Evolutionary conservation across 2,113 vertebrate species (phyloP), one percentile per base, ranked within the genome.

Genomic region (Numenius arquata): DNA sequence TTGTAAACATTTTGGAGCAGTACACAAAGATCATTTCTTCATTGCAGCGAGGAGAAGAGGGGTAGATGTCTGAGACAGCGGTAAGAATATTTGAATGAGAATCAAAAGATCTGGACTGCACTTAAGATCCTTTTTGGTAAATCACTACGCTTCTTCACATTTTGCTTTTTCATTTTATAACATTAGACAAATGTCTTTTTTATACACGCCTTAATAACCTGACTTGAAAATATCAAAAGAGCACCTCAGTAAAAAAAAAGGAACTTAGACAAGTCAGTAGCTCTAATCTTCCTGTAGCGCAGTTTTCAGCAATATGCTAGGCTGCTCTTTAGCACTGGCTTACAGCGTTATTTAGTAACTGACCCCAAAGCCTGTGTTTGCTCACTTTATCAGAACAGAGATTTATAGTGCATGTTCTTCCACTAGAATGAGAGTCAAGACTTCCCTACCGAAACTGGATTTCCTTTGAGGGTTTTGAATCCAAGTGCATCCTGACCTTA

Each of bases 401-500:
- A 93, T 95, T 92, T 87, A 85, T 59, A 50, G 32, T 15, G 9
- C 55, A 11, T 50, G 29, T 85, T 81, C 87, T 95, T 91, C n/a
- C 80, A 87, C 77, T 26, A 34, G 20, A 95, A 43, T 50, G 74
- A 68, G 22, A 92, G 38, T 56, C 70, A 76, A 79, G 58, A 38
- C 40, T 78, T 92, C 32, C 48, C 73, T 73, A 50, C 45, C 82
- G 89, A 90, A 91, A 78, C 36, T 82, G 65, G 9, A 70, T 93
- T 76, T 95, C 84, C 94, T 92, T 89, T n/a, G 66, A 41, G 86
- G 30, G 20, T 91, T 89, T 93, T 0, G 0, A 89, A 93, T 89
- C 88, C 80, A 73, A 92, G 70, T 65, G 78, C 58, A 56, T 82
- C 45, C 91, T 88, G 90, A 89, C 77, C 73, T 92, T 90, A 78